Evolutionary conservation across 2,888 invertebrate species (phyloP).

Genomic region (Apocheima hispidaria): DNA sequence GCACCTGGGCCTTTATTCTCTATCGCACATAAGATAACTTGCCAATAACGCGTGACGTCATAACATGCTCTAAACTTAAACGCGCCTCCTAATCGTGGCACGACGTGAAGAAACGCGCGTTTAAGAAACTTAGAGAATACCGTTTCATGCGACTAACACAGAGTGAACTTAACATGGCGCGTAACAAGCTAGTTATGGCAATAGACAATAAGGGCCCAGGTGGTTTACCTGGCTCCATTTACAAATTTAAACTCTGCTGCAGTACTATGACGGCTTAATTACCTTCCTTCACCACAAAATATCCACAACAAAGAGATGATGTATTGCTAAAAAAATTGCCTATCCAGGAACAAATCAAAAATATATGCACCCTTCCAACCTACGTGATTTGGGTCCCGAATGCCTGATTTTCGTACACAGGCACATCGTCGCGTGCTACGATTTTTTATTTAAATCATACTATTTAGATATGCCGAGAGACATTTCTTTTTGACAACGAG

Average conservation of each 20-base stretch:
- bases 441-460: slow-evolving; percentile 85
- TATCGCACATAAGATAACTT: too few relatives aligned
- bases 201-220: too few relatives aligned
- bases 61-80: too few relatives aligned
- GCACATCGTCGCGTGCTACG: slow-evolving; percentile 79
- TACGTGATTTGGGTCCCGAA: slow-evolving; percentile 80
- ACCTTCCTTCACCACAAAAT: slow-evolving; percentile 39
- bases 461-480: slow-evolving; percentile 80
- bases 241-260: neutral
- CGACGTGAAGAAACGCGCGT: too few relatives aligned
- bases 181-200: too few relatives aligned
- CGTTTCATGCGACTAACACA: too few relatives aligned
- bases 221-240: too few relatives aligned
- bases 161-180: too few relatives aligned
- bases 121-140: too few relatives aligned
- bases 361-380: slow-evolving; percentile 84
- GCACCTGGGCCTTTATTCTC: too few relatives aligned
- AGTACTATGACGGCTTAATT: slow-evolving; percentile 39
- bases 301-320: slow-evolving; percentile 61
- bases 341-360: slow-evolving; percentile 83
- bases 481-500: slow-evolving; percentile 72
- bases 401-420: slow-evolving; percentile 74
- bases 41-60: too few relatives aligned
- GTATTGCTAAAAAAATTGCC: slow-evolving; percentile 76
- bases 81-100: too few relatives aligned